Evolutionary conservation across 2,113 vertebrate genomes (phyloP), one percentile per base, ranked within the genome.

Genomic region (Arothron firmamentum): DNA sequence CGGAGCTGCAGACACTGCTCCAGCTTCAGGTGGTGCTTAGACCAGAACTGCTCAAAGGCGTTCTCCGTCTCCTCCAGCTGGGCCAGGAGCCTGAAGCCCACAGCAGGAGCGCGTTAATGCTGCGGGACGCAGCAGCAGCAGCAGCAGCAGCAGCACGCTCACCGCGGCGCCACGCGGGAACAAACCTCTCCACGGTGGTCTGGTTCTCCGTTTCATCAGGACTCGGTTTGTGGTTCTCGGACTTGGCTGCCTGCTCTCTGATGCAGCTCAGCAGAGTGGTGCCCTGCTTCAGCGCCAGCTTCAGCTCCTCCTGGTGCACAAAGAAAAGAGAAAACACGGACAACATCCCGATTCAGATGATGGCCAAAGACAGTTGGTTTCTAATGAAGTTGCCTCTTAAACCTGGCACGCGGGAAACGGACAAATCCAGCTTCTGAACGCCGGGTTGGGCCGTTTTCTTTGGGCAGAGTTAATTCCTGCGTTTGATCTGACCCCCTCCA

Each of bases 11-110:
- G 85, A 72, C 94, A 97, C 43, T 97, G 94, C 75, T 94, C 94
- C 79, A 96, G 82, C 70, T 96, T 98, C 52, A 94, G 85, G 67
- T 96, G 92, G 78, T 98, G 95, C 76, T 92, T 93, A 47, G 86
- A 92, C 94, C 94, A 98, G 86, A 98, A 96, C 46, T 94, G 92
- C 81, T 92, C 91, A 78, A 98, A 96, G 38, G 93, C 94, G 54
- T 94, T 97, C 83, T 96, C 93, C 13, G 94, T 97, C 89, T 98
- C 95, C 85, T 95, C 91, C 83, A 97, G 62, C 85, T 99, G 94
- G 66, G 91, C 92, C 43, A 98, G 77, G 60, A 98, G 91, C 84
- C 94, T 97, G 85, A 82, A 65, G 81, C 59, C 62, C 53, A 68
- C 31, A 48, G 31, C 10, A 67, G 31, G 19, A 9, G 28, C 8